Evolutionary conservation across 2,797 vertebrate genomes (phyloP), one percentile per base, ranked within the genome.

Genomic region (Semaprochilodus insignis): DNA sequence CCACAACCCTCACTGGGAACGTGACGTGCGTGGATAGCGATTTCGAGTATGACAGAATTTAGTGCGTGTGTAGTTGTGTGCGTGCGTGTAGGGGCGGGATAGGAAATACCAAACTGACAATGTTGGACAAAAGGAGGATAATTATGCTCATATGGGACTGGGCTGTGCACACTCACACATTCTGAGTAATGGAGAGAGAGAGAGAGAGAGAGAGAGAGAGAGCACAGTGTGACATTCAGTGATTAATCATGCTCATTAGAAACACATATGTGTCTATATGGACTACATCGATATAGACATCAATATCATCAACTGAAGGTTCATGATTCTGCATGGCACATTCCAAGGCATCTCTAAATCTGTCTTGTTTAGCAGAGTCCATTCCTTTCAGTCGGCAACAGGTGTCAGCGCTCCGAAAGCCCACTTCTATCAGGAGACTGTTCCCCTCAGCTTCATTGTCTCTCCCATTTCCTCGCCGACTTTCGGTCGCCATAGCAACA

Each of bases 71-170:
- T 55, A 25, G 44, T 60, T 69, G 77, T 63, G 55, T 73, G 78
- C 72, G 70, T 74, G 79, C 34, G 70, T 59, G 59, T 34, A 66
- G 48, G 36, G 76, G 67, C 54, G 67, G 13, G 76, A 83, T 82
- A 77, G 81, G 83, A 85, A 87, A 91, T 89, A 90, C 89, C 87
- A 85, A 69, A 73, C 78, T 7, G 82, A 87, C 86, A 88, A 74
- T 23, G 63, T 78, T 74, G 84, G 80, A 87, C 80, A 77, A 80
- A 31, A 59, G n/a, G 80, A 88, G 83, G 81, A 85, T 82, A 78
- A 34, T 48, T 79, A 77, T 67, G 62, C 74, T 62, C 81, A 83
- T 72, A 77, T 63, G 81, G 74, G 44, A 63, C n/a, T 40, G 31
- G 77, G 40, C 51, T 70, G 73, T 27, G 70, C 48, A 23, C 65